Base-by-base conservation (phyloP, 2,113 vertebrate species). In the Corvus hawaiiensis region DNA sequence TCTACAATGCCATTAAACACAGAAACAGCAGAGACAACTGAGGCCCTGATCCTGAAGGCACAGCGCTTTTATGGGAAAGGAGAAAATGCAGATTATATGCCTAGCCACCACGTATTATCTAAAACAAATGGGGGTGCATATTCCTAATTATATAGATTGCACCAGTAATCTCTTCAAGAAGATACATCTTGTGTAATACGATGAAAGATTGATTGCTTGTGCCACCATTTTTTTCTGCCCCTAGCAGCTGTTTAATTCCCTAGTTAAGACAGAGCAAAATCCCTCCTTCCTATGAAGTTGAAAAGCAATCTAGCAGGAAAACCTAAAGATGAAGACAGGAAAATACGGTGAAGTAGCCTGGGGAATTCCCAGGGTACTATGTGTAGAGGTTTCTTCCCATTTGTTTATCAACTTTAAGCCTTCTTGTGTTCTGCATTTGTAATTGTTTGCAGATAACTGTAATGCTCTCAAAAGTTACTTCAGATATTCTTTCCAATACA, bases 21-120 rank as follows among this genome's bases (percentile, higher is more conserved):
- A 74, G 72, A 48, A 88, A 59, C 11, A 16, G 19, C 66, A 77
- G 44, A 74, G 54, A 56, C 15, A 13, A 48, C 48, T 26, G 54
- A 58, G 33, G 39, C 46, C 37, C 51, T 39, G 43, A n/a, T 78
- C 33, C 48, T 81, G 51, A 81, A 74, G 46, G 46, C 88, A 82
- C 3, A 4, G 32, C 62, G 35, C 46, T 74, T 79, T 10, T 5
- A 67, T 1, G 8, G 16, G 28, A 79, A 49, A 32, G 41, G 30
- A 68, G n/a, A 85, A 87, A 85, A 84, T 3, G 4, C 5, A 7
- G 37, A 72, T 56, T 64, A 41, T 18, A 46, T 5, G 19, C 28
- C 58, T 44, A 41, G 18, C 22, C 87, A 48, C 19, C 22, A 27
- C 0, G 1, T 20, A 43, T 1, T 1, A 2, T 20, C 28, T 16